phyloP scores from a whole-genome alignment of 2,113 vertebrate species.

The Oryzias curvinotus region DNA sequence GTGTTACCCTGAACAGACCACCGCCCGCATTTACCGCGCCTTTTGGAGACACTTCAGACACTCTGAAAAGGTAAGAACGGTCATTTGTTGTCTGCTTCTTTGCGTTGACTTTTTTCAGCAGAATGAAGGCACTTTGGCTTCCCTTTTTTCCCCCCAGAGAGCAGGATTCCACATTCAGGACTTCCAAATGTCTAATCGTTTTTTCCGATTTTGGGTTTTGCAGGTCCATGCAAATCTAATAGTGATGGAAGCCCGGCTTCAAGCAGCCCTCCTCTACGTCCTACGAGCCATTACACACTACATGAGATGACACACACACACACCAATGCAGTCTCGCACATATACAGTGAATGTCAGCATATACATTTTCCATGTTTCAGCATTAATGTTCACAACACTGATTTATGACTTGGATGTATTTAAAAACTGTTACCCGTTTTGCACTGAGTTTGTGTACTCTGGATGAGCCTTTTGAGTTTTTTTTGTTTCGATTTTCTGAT shows the following conservation, averaged over 20 bases:
- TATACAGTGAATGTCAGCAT: slow-evolving; percentile 56
- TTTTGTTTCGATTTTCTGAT: slow-evolving; percentile 2
- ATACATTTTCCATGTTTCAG: slow-evolving; percentile 54
- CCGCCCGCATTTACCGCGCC: slow-evolving; percentile 78
- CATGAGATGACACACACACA: slow-evolving; percentile 70
- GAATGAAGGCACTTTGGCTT: slow-evolving; percentile 47
- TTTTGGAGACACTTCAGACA: slow-evolving; percentile 96
- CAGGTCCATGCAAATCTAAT: slow-evolving; percentile 94
- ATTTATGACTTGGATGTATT: slow-evolving; percentile 43
- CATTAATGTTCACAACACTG: slow-evolving; percentile 64
- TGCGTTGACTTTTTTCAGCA: slow-evolving; percentile 9
- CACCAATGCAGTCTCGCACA: slow-evolving; percentile 24
- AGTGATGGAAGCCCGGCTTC: slow-evolving; percentile 91
- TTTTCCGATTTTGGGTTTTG: neutral
- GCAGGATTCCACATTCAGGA: slow-evolving; percentile 3
- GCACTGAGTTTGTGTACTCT: slow-evolving; percentile 54
- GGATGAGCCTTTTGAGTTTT: slow-evolving; percentile 28
- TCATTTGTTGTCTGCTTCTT: slow-evolving; percentile 30
- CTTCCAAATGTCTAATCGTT: slow-evolving; percentile 16
- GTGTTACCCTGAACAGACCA: slow-evolving; percentile 93
- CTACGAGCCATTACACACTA: slow-evolving; percentile 84
- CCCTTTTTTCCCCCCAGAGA: slow-evolving; percentile 12
- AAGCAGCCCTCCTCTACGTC: slow-evolving; percentile 90
- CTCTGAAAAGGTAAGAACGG: slow-evolving; percentile 88
- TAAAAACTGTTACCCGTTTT: slow-evolving; percentile 52